Percentiles rank a stretch among this genome's conserved stretches.
These are phyloP conservation scores for Akabosia matsudoensis DNA, from an alignment of 1,140 invertebrate species.

Conservation along the genomic window DNA sequence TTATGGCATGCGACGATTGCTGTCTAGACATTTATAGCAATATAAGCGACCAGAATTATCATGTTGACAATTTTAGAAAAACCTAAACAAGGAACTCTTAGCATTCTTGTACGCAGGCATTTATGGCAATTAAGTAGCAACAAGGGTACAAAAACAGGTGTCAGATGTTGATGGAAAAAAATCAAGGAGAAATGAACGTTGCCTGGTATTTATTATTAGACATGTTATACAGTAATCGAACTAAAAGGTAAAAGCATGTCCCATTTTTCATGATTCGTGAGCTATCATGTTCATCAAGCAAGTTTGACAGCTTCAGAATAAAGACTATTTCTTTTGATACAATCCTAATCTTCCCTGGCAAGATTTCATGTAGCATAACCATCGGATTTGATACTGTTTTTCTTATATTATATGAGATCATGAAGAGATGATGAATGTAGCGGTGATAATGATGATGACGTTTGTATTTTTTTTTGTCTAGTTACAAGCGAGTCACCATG, in stretches of 20 bases:
- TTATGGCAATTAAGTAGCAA: no score
- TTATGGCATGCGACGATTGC: no score
- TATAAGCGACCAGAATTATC: no score
- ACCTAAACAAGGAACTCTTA: no score
- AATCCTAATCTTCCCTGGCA: no score
- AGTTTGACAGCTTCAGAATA: background rate
- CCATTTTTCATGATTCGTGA: background rate
- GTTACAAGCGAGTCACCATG: conserved; percentile 29
- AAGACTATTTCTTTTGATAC: no score
- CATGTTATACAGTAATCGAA: background rate
- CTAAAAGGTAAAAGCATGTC: background rate
- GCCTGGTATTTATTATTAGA: background rate
- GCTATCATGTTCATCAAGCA: background rate
- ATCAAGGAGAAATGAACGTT: background rate
- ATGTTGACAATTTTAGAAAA: no score
- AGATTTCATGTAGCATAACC: background rate
- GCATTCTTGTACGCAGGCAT: no score
- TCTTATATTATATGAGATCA: no score
- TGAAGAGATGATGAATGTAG: background rate
- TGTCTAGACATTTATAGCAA: no score
- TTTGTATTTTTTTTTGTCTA: conserved; percentile 7
- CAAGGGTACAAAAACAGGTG: no score
- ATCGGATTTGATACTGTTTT: background rate
- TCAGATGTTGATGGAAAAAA: no score
- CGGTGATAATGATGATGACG: background rate